These are phyloP conservation scores for Serinus canaria DNA, from an alignment of 2,113 vertebrate species.

Conservation along the genomic window DNA sequence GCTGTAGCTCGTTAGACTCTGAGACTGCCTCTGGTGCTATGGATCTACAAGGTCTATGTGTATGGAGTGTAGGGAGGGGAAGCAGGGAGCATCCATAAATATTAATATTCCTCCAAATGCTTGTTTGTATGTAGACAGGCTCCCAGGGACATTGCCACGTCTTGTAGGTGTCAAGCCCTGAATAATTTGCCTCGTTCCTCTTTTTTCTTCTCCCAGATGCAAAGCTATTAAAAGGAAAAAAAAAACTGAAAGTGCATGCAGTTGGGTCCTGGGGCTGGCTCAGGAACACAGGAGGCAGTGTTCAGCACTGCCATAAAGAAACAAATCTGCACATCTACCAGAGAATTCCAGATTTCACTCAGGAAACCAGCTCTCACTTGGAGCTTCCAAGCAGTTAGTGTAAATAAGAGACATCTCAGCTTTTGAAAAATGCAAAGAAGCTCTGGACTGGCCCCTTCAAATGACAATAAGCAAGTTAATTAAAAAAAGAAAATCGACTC, in stretches of 20 bases:
- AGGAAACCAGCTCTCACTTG: constrained; percentile 54
- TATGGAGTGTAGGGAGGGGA: neutral
- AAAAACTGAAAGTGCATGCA: neutral
- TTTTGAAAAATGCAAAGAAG: neutral
- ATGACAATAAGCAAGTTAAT: neutral
- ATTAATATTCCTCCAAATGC: neutral
- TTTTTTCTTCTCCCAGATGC: neutral
- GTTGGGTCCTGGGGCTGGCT: neutral
- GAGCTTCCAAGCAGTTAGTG: constrained; percentile 13
- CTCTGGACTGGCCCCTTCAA: neutral
- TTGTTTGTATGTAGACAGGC: neutral
- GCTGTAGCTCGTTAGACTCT: neutral
- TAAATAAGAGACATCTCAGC: neutral
- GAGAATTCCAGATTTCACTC: constrained; percentile 42
- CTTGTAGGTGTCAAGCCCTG: neutral
- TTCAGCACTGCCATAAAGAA: neutral
- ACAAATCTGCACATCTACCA: neutral
- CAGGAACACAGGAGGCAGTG: constrained; percentile 35
- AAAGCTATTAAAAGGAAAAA: neutral
- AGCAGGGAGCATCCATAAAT: neutral
- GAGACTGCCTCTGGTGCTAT: neutral
- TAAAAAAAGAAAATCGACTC: neutral
- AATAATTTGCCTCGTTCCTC: neutral
- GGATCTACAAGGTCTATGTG: neutral
- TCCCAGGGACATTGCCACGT: neutral